Evolutionary conservation across 2,797 vertebrate genomes (phyloP).

Genomic region (Champsocephalus esox): DNA sequence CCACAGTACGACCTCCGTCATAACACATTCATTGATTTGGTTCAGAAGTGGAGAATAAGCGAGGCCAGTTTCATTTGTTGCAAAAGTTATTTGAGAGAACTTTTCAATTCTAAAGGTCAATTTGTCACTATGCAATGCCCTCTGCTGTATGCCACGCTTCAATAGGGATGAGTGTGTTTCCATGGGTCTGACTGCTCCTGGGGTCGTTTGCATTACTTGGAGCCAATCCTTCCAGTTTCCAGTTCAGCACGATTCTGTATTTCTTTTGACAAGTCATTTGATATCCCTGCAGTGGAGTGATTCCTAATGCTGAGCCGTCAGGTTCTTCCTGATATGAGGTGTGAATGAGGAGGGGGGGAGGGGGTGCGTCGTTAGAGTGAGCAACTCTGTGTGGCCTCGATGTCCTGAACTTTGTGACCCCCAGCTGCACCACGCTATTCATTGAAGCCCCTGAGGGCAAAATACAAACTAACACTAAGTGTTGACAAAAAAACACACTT

Average conservation of each 20-base stretch:
- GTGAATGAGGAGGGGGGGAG: constrained; percentile 45
- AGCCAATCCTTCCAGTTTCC: constrained; percentile 40
- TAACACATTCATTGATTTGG: constrained; percentile 66
- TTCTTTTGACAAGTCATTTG: constrained; percentile 56
- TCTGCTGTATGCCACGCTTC: constrained; percentile 33
- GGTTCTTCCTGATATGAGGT: constrained; percentile 48
- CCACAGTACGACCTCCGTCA: constrained; percentile 61
- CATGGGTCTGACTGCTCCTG: constrained; percentile 45
- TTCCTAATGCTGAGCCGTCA: constrained; percentile 43
- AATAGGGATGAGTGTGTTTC: constrained; percentile 48
- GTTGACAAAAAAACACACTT: constrained; percentile 6
- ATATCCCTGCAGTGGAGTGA: constrained; percentile 46
- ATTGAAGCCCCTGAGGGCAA: constrained; percentile 36
- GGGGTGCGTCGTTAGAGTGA: constrained; percentile 32
- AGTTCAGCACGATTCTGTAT: constrained; percentile 45
- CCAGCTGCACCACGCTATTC: constrained; percentile 8
- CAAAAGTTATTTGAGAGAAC: constrained; percentile 58
- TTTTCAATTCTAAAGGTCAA: constrained; percentile 54
- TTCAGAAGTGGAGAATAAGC: constrained; percentile 64
- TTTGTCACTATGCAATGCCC: constrained; percentile 35
- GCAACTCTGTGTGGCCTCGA: constrained; percentile 15
- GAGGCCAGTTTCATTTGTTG: constrained; percentile 72
- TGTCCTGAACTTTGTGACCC: constrained; percentile 44
- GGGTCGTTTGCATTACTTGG: constrained; percentile 57
- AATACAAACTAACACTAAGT: constrained; percentile 5